These are phyloP conservation scores for Sylvietta virens DNA, from an alignment of 2,113 vertebrate genomes.

Conservation along the genomic window DNA sequence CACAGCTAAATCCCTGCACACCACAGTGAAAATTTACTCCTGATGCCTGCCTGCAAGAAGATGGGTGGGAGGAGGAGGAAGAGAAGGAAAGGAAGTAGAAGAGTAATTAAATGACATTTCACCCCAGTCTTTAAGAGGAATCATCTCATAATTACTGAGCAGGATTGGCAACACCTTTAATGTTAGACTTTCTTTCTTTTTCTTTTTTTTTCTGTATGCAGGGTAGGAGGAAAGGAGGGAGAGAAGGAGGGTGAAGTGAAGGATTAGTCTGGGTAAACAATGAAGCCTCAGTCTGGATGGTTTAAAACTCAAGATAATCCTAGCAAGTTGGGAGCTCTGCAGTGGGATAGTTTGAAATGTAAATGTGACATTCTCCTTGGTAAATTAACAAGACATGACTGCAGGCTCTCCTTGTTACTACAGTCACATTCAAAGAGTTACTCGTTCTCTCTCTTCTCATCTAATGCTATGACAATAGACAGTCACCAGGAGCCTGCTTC, in stretches of 20 bases:
- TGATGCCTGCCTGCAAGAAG: background rate
- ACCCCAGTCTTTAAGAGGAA: background rate
- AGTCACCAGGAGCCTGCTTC: conserved; percentile 64
- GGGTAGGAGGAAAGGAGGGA: background rate
- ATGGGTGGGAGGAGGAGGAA: background rate
- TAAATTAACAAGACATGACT: conserved; percentile 77
- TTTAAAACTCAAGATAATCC: conserved; percentile 66
- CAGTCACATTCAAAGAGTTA: conserved; percentile 63
- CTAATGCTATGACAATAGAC: conserved; percentile 60
- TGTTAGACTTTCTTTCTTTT: background rate
- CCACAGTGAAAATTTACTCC: background rate
- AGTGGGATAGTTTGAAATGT: conserved; percentile 76
- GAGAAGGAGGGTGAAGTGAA: background rate
- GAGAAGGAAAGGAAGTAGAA: background rate
- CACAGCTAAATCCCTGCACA: background rate
- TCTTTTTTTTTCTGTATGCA: background rate
- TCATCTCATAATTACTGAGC: conserved; percentile 4
- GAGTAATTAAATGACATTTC: conserved; percentile 14
- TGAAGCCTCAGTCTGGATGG: conserved; percentile 33
- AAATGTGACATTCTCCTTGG: conserved; percentile 75
- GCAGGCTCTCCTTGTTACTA: conserved; percentile 66
- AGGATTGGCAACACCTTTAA: conserved; percentile 3
- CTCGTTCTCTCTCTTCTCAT: conserved; percentile 6
- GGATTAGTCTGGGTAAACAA: conserved; percentile 64
- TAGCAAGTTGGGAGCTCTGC: conserved; percentile 51